Percentiles rank a stretch among this genome's conserved stretches.
Conservation (phyloP, 2,113 vertebrate genomes). For the Lipotes vexillifer region DNA sequence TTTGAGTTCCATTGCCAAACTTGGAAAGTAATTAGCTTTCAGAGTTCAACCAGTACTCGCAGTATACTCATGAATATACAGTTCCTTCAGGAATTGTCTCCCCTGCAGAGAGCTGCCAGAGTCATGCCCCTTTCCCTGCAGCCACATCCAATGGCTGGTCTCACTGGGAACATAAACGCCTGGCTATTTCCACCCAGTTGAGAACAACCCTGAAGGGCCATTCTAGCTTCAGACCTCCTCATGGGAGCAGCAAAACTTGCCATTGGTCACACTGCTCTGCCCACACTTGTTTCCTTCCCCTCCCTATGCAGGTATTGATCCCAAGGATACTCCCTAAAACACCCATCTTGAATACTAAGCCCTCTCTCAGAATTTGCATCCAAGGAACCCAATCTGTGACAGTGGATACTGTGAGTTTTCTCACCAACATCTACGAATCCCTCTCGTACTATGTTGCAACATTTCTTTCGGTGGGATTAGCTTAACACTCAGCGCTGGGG, state of each 20-base stretch:
- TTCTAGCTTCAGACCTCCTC: neutral
- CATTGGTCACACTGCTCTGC: neutral
- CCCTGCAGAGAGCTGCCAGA: neutral
- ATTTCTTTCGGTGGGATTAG: neutral
- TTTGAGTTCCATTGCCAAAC: neutral
- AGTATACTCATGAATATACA: accelerated
- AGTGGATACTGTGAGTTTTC: neutral
- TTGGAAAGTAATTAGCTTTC: neutral
- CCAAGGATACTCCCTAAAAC: neutral
- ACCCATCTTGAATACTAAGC: neutral
- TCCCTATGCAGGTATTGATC: neutral
- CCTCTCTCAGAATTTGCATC: neutral
- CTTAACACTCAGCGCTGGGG: neutral
- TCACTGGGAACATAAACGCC: neutral
- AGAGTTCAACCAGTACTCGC: accelerated
- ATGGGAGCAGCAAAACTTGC: neutral
- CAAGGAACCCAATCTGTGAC: no score
- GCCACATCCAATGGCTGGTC: neutral
- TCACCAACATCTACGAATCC: neutral
- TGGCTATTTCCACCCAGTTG: neutral
- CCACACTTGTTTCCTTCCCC: no score
- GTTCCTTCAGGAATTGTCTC: neutral
- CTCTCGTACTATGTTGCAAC: neutral
- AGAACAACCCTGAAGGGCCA: neutral
- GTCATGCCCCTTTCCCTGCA: neutral